Base-by-base conservation (phyloP, 2,113 vertebrate species). In the Plectropomus leopardus region DNA sequence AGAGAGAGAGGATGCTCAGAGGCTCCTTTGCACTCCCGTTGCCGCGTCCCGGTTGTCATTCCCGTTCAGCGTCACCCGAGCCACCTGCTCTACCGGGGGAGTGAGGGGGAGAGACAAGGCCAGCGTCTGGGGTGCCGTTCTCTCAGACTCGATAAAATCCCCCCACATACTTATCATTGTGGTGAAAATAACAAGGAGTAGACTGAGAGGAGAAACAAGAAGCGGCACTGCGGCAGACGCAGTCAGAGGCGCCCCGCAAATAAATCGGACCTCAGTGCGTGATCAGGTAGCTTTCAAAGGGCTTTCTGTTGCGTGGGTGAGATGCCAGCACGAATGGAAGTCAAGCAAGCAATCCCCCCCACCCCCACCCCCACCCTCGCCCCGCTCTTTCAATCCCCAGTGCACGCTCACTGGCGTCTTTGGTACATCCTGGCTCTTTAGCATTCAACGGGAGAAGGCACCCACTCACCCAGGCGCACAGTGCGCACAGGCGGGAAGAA, bases 211-310 rank as follows among this genome's bases (percentile, higher is more conserved):
- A 60, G 77, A 55, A 24, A 30, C 44, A 32, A 24, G 82, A 76
- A 78, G 76, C 61, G 65, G 78, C 86, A 92, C 90, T 92, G 92
- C 92, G 91, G 92, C 90, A 93, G 87, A 82, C 76, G 61, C 71
- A 32, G 54, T 21, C 23, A 17, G 48, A 50, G 34, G 51, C 58
- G 50, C 54, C 53, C 53, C 68, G 10, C 83, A 53, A 47, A 84
- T 47, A 42, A 75, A 79, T 17, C 55, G 75, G 72, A 79, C 54
- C 57, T 68, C 72, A 17, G 70, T 58, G 81, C 68, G 74, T 82
- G 68, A 88, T 82, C 89, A 76, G 76, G 80, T 84, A 84, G 70
- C 64, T 69, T 83, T 89, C 73, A 90, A 88, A 88, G 80, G 57
- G 85, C 83, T 91, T 86, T 88, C 81, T 88, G 88, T 88, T 83